These are phyloP conservation scores for Willowsia nigromaculata DNA, from an alignment of 2,888 invertebrate genomes.

Conservation along the genomic window DNA sequence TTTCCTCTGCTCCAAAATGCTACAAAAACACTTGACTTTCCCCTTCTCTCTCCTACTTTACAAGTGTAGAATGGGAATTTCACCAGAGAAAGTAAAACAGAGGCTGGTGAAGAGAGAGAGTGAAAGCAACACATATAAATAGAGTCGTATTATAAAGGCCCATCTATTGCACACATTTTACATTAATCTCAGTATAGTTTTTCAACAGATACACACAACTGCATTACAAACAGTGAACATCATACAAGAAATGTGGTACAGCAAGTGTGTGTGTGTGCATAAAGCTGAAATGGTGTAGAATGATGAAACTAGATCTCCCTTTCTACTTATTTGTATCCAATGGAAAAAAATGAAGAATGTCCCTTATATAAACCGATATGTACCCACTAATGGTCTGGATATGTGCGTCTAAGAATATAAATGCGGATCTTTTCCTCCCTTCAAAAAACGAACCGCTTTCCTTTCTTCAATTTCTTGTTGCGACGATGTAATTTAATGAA, in stretches of 20 bases:
- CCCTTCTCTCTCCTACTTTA: not conserved
- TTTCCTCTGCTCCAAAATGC: slow-evolving; percentile 45
- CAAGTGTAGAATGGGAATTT: not conserved
- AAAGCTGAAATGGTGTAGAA: slow-evolving; percentile 11
- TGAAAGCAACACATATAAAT: slow-evolving; percentile 16
- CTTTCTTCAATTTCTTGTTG: slow-evolving; percentile 38
- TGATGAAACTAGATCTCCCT: slow-evolving; percentile 42
- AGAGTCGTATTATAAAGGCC: not conserved
- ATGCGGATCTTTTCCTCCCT: not conserved
- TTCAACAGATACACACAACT: not conserved
- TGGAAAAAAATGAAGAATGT: slow-evolving; percentile 68
- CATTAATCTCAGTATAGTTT: slow-evolving; percentile 27
- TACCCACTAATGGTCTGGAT: not conserved
- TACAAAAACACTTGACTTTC: slow-evolving; percentile 70
- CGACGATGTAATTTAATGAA: slow-evolving; percentile 69
- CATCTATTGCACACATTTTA: slow-evolving; percentile 54
- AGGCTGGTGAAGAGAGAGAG: not conserved
- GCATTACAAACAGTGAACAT: not conserved
- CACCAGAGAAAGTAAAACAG: not conserved
- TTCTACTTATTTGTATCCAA: slow-evolving; percentile 33
- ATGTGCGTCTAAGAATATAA: not conserved
- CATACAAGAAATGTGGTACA: not conserved
- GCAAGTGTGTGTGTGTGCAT: not conserved
- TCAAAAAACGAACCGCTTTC: slow-evolving; percentile 1
- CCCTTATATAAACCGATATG: slow-evolving; percentile 50